phyloP scores from a whole-genome alignment of 2,113 vertebrate species.

The Cygnus atratus region DNA sequence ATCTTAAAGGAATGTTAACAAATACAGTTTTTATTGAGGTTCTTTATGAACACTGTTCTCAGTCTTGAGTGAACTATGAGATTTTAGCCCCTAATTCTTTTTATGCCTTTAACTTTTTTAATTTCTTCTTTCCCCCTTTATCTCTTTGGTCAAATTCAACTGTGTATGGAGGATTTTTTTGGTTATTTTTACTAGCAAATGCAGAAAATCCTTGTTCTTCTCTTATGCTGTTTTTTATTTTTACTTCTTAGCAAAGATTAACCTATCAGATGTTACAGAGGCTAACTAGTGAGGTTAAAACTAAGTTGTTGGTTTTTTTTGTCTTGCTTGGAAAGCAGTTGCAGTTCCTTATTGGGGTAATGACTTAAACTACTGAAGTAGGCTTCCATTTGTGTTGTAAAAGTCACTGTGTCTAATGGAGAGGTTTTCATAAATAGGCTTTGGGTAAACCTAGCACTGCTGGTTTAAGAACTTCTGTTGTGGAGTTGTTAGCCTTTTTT shows the following conservation, averaged over 20 bases:
- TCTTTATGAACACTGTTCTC: background rate
- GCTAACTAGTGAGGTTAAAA: background rate
- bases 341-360: background rate
- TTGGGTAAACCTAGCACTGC: background rate
- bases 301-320: background rate
- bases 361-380: background rate
- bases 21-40: background rate
- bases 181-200: background rate
- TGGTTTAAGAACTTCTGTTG: background rate
- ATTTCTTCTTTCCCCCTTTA: accelerated
- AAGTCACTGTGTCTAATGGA: background rate
- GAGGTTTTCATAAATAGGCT: background rate
- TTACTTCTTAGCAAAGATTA: background rate
- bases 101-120: background rate
- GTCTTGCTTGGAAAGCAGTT: background rate
- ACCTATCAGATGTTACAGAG: background rate
- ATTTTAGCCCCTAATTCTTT: background rate
- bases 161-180: background rate
- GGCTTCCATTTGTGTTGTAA: background rate
- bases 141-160: background rate
- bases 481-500: background rate
- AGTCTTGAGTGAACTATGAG: background rate
- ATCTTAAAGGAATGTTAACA: slow-evolving; percentile 33
- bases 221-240: background rate
- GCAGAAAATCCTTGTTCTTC: background rate